These are phyloP conservation scores for Dermochelys coriacea DNA, from an alignment of 2,797 vertebrate genomes.

Conservation along the genomic window DNA sequence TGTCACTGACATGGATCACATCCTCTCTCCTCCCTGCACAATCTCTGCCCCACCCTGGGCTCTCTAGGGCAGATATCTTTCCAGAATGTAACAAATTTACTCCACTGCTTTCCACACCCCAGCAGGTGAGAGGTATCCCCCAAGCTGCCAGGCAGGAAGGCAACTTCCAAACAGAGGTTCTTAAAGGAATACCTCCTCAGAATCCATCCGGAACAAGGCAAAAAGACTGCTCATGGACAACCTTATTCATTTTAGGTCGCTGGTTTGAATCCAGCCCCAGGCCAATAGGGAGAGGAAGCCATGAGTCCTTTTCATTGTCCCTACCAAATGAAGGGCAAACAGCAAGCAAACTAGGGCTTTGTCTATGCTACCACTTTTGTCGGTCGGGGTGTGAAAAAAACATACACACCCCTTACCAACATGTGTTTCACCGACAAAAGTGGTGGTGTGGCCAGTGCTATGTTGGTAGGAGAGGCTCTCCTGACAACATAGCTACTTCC, in stretches of 20 bases:
- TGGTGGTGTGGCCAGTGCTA: too few species aligned
- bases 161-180: neutral
- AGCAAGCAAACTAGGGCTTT: too few species aligned
- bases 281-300: neutral
- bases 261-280: neutral
- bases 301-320: neutral
- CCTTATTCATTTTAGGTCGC: neutral
- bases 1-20: neutral
- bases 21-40: neutral
- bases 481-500: too few species aligned
- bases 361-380: too few species aligned
- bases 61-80: neutral
- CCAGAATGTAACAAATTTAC: neutral
- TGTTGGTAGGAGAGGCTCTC: too few species aligned
- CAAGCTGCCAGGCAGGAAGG: neutral
- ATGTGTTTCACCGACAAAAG: too few species aligned
- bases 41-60: neutral
- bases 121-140: neutral
- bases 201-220: neutral
- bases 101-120: too few species aligned
- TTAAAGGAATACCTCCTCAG: neutral
- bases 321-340: neutral
- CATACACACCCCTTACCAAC: too few species aligned
- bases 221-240: neutral
- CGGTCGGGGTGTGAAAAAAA: too few species aligned